Base-by-base conservation (phyloP, 2,113 vertebrate genomes). In the Pyxicephalus adspersus region DNA sequence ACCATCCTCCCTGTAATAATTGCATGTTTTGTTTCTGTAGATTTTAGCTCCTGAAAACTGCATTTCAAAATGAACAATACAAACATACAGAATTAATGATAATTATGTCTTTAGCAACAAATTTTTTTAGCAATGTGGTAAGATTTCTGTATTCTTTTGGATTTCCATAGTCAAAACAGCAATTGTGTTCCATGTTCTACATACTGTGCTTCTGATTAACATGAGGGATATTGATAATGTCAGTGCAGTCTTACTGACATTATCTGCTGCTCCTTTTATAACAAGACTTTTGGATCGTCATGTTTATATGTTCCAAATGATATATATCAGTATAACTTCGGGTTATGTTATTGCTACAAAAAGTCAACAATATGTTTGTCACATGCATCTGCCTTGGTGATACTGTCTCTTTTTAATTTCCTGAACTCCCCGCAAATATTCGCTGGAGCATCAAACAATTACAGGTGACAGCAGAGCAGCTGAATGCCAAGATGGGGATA, bases 341-440 rank as follows among this genome's bases (percentile, higher is more conserved):
- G 61, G 45, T 50, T 68, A 19, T n/a, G 64, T 28, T 58, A 79
- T 68, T 57, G 66, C 22, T 22, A 77, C 19, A 68, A 45, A 76
- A 79, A 79, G 52, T 67, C 64, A 78, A 55, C 64, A 57, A 38
- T 66, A 79, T 68, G 29, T 50, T 79, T 68, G 28, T 28, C 64
- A 68, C 18, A 15, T 50, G 26, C 52, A 79, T 68, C 77, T 58
- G 29, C 58, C 64, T 45, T 68, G 54, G 64, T 79, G 64, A 68
- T 79, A 79, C 68, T 67, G 64, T 68, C 29, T 23, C 52, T 60
- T 78, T 68, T 79, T 79, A 79, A 79, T 79, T 79, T 79, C 77
- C 77, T 79, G 77, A 25, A 66, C 45, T 68, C 77, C 25, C 64
- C 68, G 77, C 64, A 45, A 79, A 67, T 79, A 79, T 58, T 38